Evolutionary conservation across 2,888 invertebrate species (phyloP).

Genomic region (Lasioglossum lativentre): DNA sequence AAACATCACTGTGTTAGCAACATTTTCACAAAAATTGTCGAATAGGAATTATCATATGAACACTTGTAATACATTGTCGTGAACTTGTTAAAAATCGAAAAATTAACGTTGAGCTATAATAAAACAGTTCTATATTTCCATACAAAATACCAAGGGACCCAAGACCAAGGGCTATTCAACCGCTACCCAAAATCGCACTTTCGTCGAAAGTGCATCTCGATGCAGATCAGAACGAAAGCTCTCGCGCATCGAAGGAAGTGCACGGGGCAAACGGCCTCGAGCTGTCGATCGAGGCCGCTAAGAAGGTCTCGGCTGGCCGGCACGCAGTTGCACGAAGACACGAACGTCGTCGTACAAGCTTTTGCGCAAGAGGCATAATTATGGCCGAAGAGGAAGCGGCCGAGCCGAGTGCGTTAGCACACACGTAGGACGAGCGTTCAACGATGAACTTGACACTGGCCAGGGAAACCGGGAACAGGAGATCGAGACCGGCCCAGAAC

Average conservation of each 20-base stretch:
- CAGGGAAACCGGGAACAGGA: conserved; percentile 50
- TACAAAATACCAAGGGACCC: too few species aligned
- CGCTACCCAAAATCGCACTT: not conserved
- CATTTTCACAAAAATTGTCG: too few species aligned
- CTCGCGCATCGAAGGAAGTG: conserved; percentile 29
- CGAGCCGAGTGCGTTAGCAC: conserved; percentile 75
- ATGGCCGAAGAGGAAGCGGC: conserved; percentile 72
- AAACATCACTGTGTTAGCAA: too few species aligned
- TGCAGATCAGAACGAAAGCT: not conserved
- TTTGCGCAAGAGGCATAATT: conserved; percentile 76
- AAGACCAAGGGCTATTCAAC: not conserved
- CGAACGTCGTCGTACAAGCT: conserved; percentile 68
- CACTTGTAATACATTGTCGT: too few species aligned
- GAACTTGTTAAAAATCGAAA: too few species aligned
- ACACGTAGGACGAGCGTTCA: conserved; percentile 78
- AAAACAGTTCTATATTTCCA: too few species aligned
- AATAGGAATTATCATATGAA: too few species aligned
- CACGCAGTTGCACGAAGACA: conserved; percentile 67
- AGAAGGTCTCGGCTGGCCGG: conserved; percentile 63
- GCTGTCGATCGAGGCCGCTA: conserved; percentile 68
- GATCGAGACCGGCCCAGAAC: conserved; percentile 7
- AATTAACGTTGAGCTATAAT: too few species aligned
- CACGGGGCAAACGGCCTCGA: conserved; percentile 65
- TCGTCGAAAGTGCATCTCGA: not conserved
- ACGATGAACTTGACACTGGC: conserved; percentile 79